Conservation (phyloP, 2,888 invertebrate genomes). For the Nasonovia ribisnigri region DNA sequence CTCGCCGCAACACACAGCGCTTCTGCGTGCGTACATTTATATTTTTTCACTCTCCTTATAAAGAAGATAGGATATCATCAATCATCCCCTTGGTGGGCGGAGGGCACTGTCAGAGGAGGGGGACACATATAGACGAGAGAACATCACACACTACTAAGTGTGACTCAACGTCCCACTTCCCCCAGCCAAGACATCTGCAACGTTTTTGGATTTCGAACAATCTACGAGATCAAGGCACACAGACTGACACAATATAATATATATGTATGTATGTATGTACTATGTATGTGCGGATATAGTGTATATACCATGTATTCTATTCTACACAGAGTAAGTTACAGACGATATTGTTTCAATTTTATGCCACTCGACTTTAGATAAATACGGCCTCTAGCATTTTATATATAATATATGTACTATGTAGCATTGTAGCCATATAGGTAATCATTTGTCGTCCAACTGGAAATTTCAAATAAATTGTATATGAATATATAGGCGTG, state of each 20-base stretch:
- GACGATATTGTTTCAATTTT: conserved; percentile 18
- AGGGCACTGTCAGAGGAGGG: not conserved
- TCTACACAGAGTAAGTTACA: not conserved
- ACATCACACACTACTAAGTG: not conserved
- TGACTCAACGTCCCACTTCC: not conserved
- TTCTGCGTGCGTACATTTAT: not conserved
- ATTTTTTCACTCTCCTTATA: conserved; percentile 20
- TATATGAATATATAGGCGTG: too few species aligned
- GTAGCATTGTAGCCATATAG: not conserved
- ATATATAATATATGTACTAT: not conserved
- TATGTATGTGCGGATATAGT: not conserved
- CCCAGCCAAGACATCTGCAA: conserved; percentile 11
- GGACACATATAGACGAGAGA: conserved; percentile 15
- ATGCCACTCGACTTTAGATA: not conserved
- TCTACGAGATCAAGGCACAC: not conserved
- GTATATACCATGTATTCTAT: not conserved
- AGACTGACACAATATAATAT: too few species aligned
- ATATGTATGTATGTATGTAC: not conserved
- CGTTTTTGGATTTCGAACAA: conserved; percentile 27
- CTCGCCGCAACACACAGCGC: not conserved
- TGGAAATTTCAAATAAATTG: not conserved
- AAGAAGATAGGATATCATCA: conserved; percentile 28
- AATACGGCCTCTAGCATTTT: not conserved
- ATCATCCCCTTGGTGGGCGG: conserved; percentile 2
- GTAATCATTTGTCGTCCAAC: not conserved